These are phyloP conservation scores for Notamacropus eugenii DNA, from an alignment of 2,797 vertebrate genomes.

Conservation along the genomic window DNA sequence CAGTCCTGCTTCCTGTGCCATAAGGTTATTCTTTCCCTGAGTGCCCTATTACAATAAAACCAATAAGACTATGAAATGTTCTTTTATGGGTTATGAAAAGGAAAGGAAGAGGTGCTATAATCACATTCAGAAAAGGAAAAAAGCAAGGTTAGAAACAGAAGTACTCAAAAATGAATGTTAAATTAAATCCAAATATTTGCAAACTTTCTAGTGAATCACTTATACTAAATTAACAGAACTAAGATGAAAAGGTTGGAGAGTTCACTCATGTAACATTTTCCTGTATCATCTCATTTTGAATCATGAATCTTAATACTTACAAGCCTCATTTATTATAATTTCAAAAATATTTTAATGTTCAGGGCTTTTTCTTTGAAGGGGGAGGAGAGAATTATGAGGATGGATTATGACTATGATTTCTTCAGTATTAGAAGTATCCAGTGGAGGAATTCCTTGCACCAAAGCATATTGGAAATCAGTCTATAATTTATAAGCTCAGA, in stretches of 20 bases:
- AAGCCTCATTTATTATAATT: not conserved
- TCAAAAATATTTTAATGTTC: not conserved
- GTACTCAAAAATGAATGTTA: constrained; percentile 34
- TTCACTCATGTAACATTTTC: not conserved
- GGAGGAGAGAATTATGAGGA: not conserved
- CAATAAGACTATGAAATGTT: not conserved
- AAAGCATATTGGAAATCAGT: not conserved
- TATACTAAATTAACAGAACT: constrained; percentile 23
- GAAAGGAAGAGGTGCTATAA: not conserved
- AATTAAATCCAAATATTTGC: not conserved
- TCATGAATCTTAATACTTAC: not conserved
- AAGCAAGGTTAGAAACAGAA: constrained; percentile 1
- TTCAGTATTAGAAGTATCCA: not conserved
- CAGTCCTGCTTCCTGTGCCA: not conserved
- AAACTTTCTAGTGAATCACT: not conserved
- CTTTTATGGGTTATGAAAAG: not conserved
- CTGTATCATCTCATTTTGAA: not conserved
- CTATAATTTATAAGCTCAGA: not conserved
- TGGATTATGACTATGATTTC: not conserved
- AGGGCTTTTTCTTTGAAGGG: not conserved
- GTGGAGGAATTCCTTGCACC: not conserved
- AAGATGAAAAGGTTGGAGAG: not conserved
- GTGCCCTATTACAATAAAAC: constrained; percentile 10
- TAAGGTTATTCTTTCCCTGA: not conserved
- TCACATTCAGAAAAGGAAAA: constrained; percentile 28